Percentiles rank a stretch among this genome's conserved stretches.
These are phyloP conservation scores for Temnothorax longispinosus DNA, from an alignment of 1,140 invertebrate genomes.

Conservation along the genomic window DNA sequence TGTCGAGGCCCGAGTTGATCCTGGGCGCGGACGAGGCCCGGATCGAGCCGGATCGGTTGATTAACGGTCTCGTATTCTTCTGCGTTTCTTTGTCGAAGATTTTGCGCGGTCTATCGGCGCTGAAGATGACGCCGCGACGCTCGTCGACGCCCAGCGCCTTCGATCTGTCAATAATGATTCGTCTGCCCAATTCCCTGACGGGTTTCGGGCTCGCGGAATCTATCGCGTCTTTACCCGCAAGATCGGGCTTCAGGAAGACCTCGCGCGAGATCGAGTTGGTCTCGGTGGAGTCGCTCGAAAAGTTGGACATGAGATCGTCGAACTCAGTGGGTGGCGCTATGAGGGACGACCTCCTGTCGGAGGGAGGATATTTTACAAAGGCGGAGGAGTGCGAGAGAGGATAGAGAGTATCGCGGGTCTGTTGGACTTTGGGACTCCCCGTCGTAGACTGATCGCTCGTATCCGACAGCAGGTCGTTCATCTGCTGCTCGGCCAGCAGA, in stretches of 20 bases:
- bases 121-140: slow-evolving; percentile 35
- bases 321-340: slow-evolving; percentile 84
- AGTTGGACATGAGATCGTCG: slow-evolving; percentile 79
- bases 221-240: slow-evolving; percentile 1
- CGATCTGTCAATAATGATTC: slow-evolving; percentile 80
- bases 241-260: slow-evolving; percentile 45
- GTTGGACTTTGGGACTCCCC: slow-evolving; percentile 59
- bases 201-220: neutral
- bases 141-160: slow-evolving; percentile 75
- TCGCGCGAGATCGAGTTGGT: slow-evolving; percentile 78
- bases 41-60: slow-evolving; percentile 73
- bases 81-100: slow-evolving; percentile 65
- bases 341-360: slow-evolving; percentile 79
- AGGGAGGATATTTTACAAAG: slow-evolving; percentile 81
- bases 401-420: slow-evolving; percentile 66
- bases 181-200: slow-evolving; percentile 73
- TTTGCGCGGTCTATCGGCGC: slow-evolving; percentile 61
- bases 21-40: slow-evolving; percentile 75
- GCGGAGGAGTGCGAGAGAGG: slow-evolving; percentile 84
- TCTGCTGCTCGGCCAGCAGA: slow-evolving; percentile 89
- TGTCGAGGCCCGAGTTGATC: slow-evolving; percentile 58
- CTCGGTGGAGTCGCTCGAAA: slow-evolving; percentile 82
- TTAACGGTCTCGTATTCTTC: slow-evolving; percentile 52
- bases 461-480: slow-evolving; percentile 88
- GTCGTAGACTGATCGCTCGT: slow-evolving; percentile 79